A percentile compares a stretch with the other conserved stretches of the same genome.
Conservation (phyloP, 2,888 invertebrate genomes). For the Lottia gigantea region DNA sequence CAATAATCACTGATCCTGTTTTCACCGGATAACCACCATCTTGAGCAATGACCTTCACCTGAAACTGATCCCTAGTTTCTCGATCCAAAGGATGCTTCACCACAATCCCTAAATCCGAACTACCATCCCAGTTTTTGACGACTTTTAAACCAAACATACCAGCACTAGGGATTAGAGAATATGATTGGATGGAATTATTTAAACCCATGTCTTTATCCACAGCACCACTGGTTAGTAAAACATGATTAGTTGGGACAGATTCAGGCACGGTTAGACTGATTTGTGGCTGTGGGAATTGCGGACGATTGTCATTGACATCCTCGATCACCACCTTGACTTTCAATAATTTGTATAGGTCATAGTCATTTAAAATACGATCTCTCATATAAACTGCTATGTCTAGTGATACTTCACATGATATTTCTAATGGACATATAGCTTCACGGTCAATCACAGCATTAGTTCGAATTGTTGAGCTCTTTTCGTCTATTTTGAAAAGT, state of each 20-base stretch:
- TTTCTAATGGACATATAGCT: constrained; percentile 32
- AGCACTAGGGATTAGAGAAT: constrained; percentile 40
- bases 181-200: constrained; percentile 44
- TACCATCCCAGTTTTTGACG: constrained; percentile 43
- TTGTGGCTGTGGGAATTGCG: constrained; percentile 38
- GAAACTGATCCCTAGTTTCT: constrained; percentile 50
- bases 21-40: constrained; percentile 52
- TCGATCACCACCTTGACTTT: constrained; percentile 39
- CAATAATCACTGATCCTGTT: constrained; percentile 48
- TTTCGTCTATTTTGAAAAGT: constrained; percentile 43
- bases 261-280: constrained; percentile 46
- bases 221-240: constrained; percentile 45
- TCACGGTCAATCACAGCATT: constrained; percentile 47
- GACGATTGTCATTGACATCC: constrained; percentile 54
- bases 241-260: constrained; percentile 38
- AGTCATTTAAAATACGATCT: constrained; percentile 25
- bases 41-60: constrained; percentile 47
- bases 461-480: constrained; percentile 44
- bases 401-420: constrained; percentile 37
- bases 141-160: constrained; percentile 49
- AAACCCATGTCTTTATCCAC: constrained; percentile 46
- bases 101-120: constrained; percentile 51
- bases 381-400: constrained; percentile 41
- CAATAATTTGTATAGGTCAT: constrained; percentile 33
- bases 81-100: constrained; percentile 50